A percentile compares a stretch with the other conserved stretches of the same genome.
phyloP scores from a whole-genome alignment of 1,140 invertebrate genomes.

The Hormaphis cornu region DNA sequence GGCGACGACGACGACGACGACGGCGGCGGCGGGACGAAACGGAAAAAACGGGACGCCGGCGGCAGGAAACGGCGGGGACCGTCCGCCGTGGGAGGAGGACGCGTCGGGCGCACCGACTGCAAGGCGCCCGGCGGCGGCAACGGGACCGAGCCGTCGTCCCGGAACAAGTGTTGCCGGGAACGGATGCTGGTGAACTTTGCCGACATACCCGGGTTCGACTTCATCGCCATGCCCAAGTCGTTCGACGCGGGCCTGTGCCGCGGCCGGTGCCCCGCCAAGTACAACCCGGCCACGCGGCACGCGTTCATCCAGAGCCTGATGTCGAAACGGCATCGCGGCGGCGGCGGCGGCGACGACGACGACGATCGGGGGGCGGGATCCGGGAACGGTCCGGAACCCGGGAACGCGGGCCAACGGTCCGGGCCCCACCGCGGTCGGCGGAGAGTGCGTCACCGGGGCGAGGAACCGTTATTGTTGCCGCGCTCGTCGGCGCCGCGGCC shows the following conservation, averaged over 20 bases:
- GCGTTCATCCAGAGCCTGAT: constrained; percentile 61
- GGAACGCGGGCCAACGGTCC: constrained; percentile 34
- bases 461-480: too few species aligned
- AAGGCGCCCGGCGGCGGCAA: neutral
- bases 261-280: constrained; percentile 58
- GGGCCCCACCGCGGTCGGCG: neutral
- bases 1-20: neutral
- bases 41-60: neutral
- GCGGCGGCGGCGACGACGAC: neutral
- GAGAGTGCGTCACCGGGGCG: neutral
- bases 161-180: constrained; percentile 53
- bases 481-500: neutral
- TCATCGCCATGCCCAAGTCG: constrained; percentile 57
- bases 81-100: neutral
- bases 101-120: neutral
- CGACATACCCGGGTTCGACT: constrained; percentile 58
- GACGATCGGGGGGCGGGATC: neutral
- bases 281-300: constrained; percentile 61
- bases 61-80: neutral
- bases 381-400: neutral
- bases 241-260: constrained; percentile 66
- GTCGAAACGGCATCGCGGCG: constrained; percentile 48
- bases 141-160: neutral
- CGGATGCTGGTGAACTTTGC: constrained; percentile 56
- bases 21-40: neutral